Evolutionary conservation across 2,797 vertebrate species (phyloP).

Genomic region (Capromys pilorides): DNA sequence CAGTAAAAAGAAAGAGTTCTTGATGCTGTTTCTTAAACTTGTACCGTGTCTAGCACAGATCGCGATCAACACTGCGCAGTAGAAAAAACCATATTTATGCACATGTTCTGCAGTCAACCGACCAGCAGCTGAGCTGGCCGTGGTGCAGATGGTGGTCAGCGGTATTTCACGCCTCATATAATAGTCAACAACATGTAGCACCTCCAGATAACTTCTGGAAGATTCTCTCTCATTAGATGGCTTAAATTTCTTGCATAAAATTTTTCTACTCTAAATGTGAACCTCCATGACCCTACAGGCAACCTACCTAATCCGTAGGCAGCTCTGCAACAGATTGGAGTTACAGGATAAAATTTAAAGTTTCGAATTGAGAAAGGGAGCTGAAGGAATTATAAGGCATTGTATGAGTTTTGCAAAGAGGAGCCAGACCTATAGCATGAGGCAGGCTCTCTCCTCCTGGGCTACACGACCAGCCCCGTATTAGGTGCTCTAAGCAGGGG

Average conservation of each 20-base stretch:
- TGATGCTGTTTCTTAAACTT: not conserved
- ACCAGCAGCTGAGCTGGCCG: not conserved
- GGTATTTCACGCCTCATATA: not conserved
- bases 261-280: not conserved
- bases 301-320: not conserved
- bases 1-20: not conserved
- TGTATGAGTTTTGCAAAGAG: not conserved
- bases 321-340: not conserved
- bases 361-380: not conserved
- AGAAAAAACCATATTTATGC: slow-evolving; percentile 8
- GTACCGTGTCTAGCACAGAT: not conserved
- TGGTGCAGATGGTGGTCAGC: not conserved
- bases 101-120: not conserved
- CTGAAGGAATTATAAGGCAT: not conserved
- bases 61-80: not conserved
- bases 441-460: not conserved
- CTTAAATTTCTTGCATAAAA: not conserved
- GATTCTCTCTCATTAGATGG: not conserved
- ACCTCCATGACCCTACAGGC: not conserved
- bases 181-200: not conserved
- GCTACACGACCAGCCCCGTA: not conserved
- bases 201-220: not conserved
- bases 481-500: not conserved
- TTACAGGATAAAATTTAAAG: not conserved
- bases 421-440: not conserved